Conservation (phyloP, 2,113 vertebrate species). For the Actenoides hombroni region DNA sequence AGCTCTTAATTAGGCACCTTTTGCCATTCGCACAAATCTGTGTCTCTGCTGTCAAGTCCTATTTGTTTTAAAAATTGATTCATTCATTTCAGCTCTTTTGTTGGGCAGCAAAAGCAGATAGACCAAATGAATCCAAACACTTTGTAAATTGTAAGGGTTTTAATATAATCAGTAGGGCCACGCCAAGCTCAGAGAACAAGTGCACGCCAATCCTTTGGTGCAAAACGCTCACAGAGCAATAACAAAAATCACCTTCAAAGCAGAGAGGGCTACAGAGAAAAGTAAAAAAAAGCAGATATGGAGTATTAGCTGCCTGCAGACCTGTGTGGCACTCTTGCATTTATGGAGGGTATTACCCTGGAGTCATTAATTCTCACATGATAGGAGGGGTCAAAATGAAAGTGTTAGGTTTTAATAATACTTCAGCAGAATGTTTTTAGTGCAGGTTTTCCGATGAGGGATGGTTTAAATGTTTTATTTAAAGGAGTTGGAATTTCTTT, state of each 20-base stretch:
- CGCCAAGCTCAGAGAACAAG: not conserved
- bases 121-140: not conserved
- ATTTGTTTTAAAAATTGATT: slow-evolving; percentile 61
- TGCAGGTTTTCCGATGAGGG: not conserved
- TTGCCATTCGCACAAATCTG: slow-evolving; percentile 43
- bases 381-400: not conserved
- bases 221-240: not conserved
- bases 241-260: slow-evolving; percentile 15
- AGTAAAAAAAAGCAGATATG: not conserved
- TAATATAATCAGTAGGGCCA: not conserved
- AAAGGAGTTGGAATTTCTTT: not conserved
- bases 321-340: not conserved
- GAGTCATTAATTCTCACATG: not conserved
- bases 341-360: not conserved
- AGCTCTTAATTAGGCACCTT: slow-evolving; percentile 64
- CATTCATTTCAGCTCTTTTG: slow-evolving; percentile 7
- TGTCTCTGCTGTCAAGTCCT: slow-evolving; percentile 45
- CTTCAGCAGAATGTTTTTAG: not conserved
- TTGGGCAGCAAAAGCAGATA: slow-evolving; percentile 20
- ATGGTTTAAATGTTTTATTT: not conserved
- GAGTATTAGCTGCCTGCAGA: not conserved
- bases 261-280: not conserved
- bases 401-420: not conserved
- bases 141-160: slow-evolving; percentile 10
- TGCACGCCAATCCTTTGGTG: not conserved